phyloP scores from a whole-genome alignment of 2,888 invertebrate genomes.

The Drosophila stalkeri region DNA sequence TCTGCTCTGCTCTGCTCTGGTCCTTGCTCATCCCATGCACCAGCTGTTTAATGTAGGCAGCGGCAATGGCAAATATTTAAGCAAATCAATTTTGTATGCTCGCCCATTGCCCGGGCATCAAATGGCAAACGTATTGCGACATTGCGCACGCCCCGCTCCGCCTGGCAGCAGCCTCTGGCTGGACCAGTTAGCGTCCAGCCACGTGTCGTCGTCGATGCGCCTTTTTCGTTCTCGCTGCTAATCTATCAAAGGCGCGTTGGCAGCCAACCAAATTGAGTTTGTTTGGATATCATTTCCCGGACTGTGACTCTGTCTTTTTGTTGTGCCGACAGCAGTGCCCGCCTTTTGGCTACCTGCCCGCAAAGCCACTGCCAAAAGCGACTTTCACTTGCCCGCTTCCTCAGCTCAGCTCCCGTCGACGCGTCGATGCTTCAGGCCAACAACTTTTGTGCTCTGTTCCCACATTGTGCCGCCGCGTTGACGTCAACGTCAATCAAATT shows the following conservation, averaged over 20 bases:
- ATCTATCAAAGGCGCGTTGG: conserved; percentile 80
- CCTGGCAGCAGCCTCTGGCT: neutral
- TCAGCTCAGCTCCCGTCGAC: conserved; percentile 12
- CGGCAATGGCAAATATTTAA: conserved; percentile 64
- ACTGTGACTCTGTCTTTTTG: neutral
- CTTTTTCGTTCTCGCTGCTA: conserved; percentile 82
- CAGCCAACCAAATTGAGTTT: conserved; percentile 75
- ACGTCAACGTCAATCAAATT: conserved; percentile 75
- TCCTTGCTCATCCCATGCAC: conserved; percentile 20
- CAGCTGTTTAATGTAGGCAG: conserved; percentile 66
- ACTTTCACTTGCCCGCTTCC: conserved; percentile 46
- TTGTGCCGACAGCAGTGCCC: neutral
- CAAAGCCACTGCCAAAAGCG: conserved; percentile 52
- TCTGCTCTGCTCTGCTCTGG: conserved; percentile 6
- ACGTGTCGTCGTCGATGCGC: conserved; percentile 70
- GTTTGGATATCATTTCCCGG: conserved; percentile 71
- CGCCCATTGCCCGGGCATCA: conserved; percentile 44
- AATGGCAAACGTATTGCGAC: conserved; percentile 80
- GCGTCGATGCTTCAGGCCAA: conserved; percentile 24
- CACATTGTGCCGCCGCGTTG: conserved; percentile 63
- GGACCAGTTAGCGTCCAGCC: conserved; percentile 39
- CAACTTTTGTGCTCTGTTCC: conserved; percentile 47
- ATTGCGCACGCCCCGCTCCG: conserved; percentile 54
- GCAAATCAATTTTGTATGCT: conserved; percentile 80
- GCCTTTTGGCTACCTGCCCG: conserved; percentile 60